Evolutionary conservation across 2,797 vertebrate species (phyloP).

Genomic region (Microctenopoma stevenorrisi): DNA sequence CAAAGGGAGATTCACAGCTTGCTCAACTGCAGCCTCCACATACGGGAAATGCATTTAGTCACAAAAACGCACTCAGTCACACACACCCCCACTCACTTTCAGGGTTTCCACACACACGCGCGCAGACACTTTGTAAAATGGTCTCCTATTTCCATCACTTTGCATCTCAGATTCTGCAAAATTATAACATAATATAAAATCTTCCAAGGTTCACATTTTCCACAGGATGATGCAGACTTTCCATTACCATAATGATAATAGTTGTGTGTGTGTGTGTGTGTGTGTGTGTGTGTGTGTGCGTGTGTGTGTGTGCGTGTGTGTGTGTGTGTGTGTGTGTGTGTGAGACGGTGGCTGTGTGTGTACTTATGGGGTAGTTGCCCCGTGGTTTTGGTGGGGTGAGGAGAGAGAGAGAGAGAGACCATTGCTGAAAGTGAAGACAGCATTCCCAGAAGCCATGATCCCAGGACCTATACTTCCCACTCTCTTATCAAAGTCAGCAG

Average conservation of each 20-base stretch:
- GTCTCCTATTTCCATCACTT: constrained; percentile 54
- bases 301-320: constrained; percentile 15
- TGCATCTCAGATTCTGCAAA: constrained; percentile 52
- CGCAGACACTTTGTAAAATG: constrained; percentile 25
- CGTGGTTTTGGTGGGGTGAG: constrained; percentile 50
- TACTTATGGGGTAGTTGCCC: constrained; percentile 17
- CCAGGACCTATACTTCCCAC: neutral
- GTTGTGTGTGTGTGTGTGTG: constrained; percentile 16
- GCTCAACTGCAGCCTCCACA: constrained; percentile 12
- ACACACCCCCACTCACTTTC: constrained; percentile 3
- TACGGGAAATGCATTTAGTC: constrained; percentile 19
- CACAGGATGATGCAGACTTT: constrained; percentile 63
- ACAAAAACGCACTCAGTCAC: constrained; percentile 20
- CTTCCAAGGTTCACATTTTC: constrained; percentile 66
- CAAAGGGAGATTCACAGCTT: neutral
- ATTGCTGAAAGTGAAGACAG: constrained; percentile 50
- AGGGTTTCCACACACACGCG: constrained; percentile 2
- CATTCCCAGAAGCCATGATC: constrained; percentile 67
- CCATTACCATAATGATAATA: constrained; percentile 55
- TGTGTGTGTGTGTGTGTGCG: constrained; percentile 12
- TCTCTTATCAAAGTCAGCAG: constrained; percentile 33
- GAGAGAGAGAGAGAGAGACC: constrained; percentile 32
- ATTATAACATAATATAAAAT: constrained; percentile 61
- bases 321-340: constrained; percentile 11
- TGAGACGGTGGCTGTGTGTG: constrained; percentile 2